Evolutionary conservation across 2,888 invertebrate species (phyloP).

Genomic region (Leptinotarsa tumamoca): DNA sequence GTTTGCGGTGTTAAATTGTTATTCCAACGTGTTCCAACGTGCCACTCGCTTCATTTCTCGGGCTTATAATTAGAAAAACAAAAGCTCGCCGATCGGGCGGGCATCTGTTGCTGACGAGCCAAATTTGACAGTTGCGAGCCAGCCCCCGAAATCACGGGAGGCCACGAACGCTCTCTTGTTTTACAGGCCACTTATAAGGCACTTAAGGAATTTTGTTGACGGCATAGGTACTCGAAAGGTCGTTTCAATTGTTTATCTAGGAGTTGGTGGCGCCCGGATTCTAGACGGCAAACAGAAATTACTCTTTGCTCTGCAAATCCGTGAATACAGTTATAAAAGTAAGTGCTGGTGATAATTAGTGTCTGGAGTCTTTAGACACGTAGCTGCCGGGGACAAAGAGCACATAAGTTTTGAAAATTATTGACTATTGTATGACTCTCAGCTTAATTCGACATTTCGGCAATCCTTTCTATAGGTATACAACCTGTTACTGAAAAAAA

Average conservation of each 20-base stretch:
- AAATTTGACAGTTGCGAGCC: slow-evolving; percentile 27
- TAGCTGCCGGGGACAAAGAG: too few species aligned
- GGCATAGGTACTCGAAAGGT: slow-evolving; percentile 32
- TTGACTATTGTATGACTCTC: too few species aligned
- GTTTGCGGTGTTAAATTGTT: slow-evolving; percentile 47
- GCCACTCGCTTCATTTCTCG: slow-evolving; percentile 48
- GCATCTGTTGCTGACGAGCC: slow-evolving; percentile 29
- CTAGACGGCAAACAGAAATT: slow-evolving; percentile 38
- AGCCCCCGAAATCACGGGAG: slow-evolving; percentile 33
- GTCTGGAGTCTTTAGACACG: neutral
- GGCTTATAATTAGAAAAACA: slow-evolving; percentile 55
- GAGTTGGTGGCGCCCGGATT: slow-evolving; percentile 34
- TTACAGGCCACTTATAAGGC: slow-evolving; percentile 44
- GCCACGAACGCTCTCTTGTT: slow-evolving; percentile 37
- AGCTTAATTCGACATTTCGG: too few species aligned
- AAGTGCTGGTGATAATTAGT: neutral
- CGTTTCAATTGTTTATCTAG: slow-evolving; percentile 43
- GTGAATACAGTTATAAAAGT: neutral
- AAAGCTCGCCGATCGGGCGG: slow-evolving; percentile 38
- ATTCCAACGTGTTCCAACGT: slow-evolving; percentile 54
- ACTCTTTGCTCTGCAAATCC: slow-evolving; percentile 2
- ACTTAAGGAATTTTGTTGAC: slow-evolving; percentile 39
- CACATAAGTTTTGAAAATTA: too few species aligned
- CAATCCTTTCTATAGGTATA: too few species aligned
- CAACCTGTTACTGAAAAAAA: too few species aligned